These are phyloP conservation scores for Lysandra bellargus DNA, from an alignment of 2,888 invertebrate genomes.

Conservation along the genomic window DNA sequence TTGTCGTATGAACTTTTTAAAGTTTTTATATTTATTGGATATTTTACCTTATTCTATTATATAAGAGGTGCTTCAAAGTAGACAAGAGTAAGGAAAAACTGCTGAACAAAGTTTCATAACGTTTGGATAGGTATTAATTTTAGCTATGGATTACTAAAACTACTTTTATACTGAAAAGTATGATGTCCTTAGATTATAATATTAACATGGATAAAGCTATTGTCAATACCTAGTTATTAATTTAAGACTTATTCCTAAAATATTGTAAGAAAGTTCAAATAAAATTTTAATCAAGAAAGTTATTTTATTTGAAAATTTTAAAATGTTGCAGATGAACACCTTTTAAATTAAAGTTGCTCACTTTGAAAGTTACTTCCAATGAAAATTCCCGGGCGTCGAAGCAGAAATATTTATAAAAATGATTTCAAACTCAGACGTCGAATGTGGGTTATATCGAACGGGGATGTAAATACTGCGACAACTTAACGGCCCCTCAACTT, in stretches of 20 bases:
- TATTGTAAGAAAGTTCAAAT: background rate
- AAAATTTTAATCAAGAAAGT: background rate
- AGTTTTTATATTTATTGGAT: no score
- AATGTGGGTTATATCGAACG: background rate
- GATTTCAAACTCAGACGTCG: background rate
- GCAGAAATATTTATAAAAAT: conserved; percentile 18
- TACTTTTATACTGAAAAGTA: no score
- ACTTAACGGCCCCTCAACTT: conserved; percentile 29
- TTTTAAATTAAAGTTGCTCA: background rate
- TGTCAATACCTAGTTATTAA: no score
- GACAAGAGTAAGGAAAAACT: no score
- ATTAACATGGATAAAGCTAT: no score
- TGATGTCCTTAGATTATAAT: no score
- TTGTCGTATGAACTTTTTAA: no score
- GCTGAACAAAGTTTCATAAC: no score
- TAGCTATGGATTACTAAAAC: no score
- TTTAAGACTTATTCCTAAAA: background rate
- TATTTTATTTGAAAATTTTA: background rate
- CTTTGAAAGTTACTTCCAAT: background rate
- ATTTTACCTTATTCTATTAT: no score
- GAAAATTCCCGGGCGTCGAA: conserved; percentile 2
- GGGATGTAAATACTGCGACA: background rate
- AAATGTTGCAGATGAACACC: conserved; percentile 4
- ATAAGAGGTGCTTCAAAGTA: no score
- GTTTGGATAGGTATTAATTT: no score